phyloP scores from a whole-genome alignment of 2,888 invertebrate species.

The Volucella bombylans region DNA sequence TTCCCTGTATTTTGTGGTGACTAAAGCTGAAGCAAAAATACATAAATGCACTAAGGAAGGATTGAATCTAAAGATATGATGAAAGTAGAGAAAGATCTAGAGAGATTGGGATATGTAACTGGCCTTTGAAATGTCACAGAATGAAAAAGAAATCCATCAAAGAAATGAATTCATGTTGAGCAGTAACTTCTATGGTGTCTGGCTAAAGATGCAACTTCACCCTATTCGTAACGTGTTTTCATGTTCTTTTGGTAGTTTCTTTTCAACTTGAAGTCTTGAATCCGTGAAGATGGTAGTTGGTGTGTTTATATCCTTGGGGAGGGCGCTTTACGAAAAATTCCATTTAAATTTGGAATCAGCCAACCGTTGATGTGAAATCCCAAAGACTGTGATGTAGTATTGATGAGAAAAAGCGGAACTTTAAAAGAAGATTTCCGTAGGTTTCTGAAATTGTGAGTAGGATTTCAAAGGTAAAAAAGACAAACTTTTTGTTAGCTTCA shows the following conservation, averaged over 20 bases:
- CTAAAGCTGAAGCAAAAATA: slow-evolving; percentile 46
- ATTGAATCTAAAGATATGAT: neutral
- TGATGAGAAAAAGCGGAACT: slow-evolving; percentile 9
- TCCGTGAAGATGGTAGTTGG: slow-evolving; percentile 35
- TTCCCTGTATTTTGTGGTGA: slow-evolving; percentile 42
- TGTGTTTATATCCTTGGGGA: slow-evolving; percentile 14
- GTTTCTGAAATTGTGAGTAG: neutral
- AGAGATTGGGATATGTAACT: slow-evolving; percentile 36
- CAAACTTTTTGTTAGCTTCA: neutral
- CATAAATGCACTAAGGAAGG: slow-evolving; percentile 12
- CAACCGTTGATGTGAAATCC: slow-evolving; percentile 26
- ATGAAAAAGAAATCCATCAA: slow-evolving; percentile 33
- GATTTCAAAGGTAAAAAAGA: neutral
- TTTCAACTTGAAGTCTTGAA: slow-evolving; percentile 34
- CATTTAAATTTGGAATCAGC: slow-evolving; percentile 53
- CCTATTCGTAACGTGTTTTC: slow-evolving; percentile 53
- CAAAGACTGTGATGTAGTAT: slow-evolving; percentile 2
- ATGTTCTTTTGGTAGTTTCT: slow-evolving; percentile 11
- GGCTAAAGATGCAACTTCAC: slow-evolving; percentile 51
- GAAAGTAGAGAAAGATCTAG: neutral
- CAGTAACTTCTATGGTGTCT: neutral
- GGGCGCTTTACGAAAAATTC: slow-evolving; percentile 34
- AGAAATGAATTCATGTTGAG: slow-evolving; percentile 31
- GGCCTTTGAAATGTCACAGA: slow-evolving; percentile 48
- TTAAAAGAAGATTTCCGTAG: neutral